Conservation (phyloP, 2,113 vertebrate species). For the Mohoua ochrocephala region DNA sequence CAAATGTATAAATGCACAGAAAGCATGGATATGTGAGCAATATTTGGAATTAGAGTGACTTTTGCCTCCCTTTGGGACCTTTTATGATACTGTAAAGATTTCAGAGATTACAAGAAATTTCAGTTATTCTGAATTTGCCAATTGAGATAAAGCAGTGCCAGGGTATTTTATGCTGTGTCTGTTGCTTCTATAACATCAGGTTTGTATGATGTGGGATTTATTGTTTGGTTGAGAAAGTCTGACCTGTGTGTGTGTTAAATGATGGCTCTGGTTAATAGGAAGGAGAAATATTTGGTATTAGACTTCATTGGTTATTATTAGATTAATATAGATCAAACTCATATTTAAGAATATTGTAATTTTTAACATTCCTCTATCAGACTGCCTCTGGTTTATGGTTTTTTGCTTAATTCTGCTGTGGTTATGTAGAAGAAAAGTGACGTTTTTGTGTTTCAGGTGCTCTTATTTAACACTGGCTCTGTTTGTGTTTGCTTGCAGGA, state of each 20-base stretch:
- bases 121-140: not conserved
- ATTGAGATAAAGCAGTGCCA: not conserved
- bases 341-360: not conserved
- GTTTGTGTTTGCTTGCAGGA: slow-evolving; percentile 83
- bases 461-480: not conserved
- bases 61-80: not conserved
- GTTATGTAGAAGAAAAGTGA: not conserved
- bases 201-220: not conserved
- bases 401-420: not conserved
- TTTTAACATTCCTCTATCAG: not conserved
- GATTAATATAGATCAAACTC: not conserved
- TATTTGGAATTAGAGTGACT: not conserved
- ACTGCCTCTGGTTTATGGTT: not conserved
- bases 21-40: not conserved
- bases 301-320: not conserved
- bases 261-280: not conserved
- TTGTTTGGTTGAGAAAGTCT: not conserved
- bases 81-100: not conserved
- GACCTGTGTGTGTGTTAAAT: not conserved
- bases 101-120: not conserved
- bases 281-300: not conserved
- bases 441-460: not conserved
- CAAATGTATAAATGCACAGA: not conserved
- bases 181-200: not conserved
- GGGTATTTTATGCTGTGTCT: not conserved